Base-by-base conservation (phyloP, 2,113 vertebrate genomes). In the Eleginops maclovinus region DNA sequence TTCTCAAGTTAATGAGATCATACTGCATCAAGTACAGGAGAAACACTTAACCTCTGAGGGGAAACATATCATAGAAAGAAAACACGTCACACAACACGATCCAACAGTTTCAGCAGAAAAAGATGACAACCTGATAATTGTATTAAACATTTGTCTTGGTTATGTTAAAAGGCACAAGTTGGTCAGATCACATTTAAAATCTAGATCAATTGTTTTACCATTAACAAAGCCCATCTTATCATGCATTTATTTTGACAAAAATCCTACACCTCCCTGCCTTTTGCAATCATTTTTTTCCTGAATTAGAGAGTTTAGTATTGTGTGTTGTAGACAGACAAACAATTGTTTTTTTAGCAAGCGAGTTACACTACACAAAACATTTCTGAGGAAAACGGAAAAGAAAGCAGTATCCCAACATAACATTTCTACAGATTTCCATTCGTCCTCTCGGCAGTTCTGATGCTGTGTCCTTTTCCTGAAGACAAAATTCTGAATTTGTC, bases 91-190 rank as follows among this genome's bases (percentile, higher is more conserved):
- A 95, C 91, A 94, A 90, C 69, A 84, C 88, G 93, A 93, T 91
- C 93, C 91, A 94, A n/a, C 92, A 93, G 92, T 94, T 93, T 91
- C 85, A 91, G 92, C 88, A 94, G 92, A 93, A 89, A 90, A 91
- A 64, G 87, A 90, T 88, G 85, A 87, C 76, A 93, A 94, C 94
- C 94, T 94, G 93, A 95, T 94, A 71, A 82, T 83, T 76, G 89
- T 94, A 92, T 93, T 90, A 82, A 94, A 95, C 92, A 91, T 89
- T 95, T 85, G 83, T 95, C 93, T 94, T 95, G 89, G 92, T 95
- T 94, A 91, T 93, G 93, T 91, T 94, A 89, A 94, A 98, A 97
- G 97, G 97, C 97, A 98, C 97, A 96, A 94, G 94, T 96, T 93
- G 96, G 96, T 96, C 95, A 93, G 94, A 95, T 95, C 88, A 91